These are phyloP conservation scores for Epinephelus moara DNA, from an alignment of 2,113 vertebrate genomes.

Conservation along the genomic window DNA sequence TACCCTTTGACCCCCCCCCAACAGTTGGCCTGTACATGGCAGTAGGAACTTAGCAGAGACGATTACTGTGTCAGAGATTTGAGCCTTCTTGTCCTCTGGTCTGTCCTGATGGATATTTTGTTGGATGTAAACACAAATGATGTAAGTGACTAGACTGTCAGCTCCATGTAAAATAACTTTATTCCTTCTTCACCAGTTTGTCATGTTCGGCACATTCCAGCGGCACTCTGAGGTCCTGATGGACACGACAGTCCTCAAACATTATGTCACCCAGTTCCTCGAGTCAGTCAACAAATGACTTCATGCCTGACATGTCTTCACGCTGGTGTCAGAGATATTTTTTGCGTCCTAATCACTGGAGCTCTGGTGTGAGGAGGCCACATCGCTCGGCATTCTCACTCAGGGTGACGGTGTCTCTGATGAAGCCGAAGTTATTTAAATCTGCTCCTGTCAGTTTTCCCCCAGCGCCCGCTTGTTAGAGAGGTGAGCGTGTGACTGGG, in stretches of 20 bases:
- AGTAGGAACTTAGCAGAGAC: no score
- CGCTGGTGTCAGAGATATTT: conserved; percentile 51
- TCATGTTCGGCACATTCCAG: conserved; percentile 26
- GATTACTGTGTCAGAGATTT: background rate
- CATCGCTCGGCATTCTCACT: conserved; percentile 45
- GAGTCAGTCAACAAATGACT: conserved; percentile 10
- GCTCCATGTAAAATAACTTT: background rate
- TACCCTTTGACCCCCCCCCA: no score
- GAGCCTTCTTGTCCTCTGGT: background rate
- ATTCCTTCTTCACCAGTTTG: conserved; percentile 11
- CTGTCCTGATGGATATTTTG: no score
- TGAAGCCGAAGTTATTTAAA: conserved; percentile 56
- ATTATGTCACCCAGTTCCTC: background rate
- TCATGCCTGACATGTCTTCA: conserved; percentile 30
- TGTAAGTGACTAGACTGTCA: fast-evolving
- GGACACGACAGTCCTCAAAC: background rate
- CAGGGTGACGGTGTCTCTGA: conserved; percentile 45
- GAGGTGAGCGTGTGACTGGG: conserved; percentile 11
- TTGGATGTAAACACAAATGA: background rate
- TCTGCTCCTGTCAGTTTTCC: conserved; percentile 6
- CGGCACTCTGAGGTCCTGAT: background rate
- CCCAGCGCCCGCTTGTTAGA: background rate
- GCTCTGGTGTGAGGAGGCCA: conserved; percentile 37
- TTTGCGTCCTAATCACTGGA: conserved; percentile 17
- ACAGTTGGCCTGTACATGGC: no score